Percentiles rank a stretch among this genome's conserved stretches.
phyloP scores from a whole-genome alignment of 1,140 invertebrate species.

The Drosophila repleta region DNA sequence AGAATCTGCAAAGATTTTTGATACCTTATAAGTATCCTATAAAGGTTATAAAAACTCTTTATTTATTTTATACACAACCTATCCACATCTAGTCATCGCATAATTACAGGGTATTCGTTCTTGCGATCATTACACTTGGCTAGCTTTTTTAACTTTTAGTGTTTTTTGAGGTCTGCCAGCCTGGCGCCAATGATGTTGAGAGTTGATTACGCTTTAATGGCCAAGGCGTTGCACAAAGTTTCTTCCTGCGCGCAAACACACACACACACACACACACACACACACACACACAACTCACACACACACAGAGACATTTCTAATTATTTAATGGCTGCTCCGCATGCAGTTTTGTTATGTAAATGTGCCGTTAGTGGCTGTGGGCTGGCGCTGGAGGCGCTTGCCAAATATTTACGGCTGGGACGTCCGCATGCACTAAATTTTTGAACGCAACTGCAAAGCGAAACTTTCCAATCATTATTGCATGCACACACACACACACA shows the following conservation, averaged over 20 bases:
- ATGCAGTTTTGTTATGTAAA: conserved; percentile 82
- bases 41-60: no score
- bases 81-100: background rate
- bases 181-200: conserved; percentile 71
- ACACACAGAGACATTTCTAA: conserved; percentile 70
- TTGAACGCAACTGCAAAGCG: conserved; percentile 63
- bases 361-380: conserved; percentile 43
- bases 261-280: background rate
- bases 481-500: conserved; percentile 46
- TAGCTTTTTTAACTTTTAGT: conserved; percentile 22
- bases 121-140: background rate
- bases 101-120: conserved; percentile 15
- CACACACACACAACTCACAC: background rate
- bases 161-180: conserved; percentile 32
- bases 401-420: conserved; percentile 73
- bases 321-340: conserved; percentile 77
- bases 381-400: conserved; percentile 17
- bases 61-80: no score
- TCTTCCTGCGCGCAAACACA: conserved; percentile 19
- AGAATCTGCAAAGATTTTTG: no score
- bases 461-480: conserved; percentile 80
- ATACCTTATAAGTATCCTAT: no score
- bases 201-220: conserved; percentile 80
- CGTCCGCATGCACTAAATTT: conserved; percentile 65
- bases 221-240: conserved; percentile 69